phyloP scores from a whole-genome alignment of 2,888 invertebrate genomes.

The Sussaba pulchella region DNA sequence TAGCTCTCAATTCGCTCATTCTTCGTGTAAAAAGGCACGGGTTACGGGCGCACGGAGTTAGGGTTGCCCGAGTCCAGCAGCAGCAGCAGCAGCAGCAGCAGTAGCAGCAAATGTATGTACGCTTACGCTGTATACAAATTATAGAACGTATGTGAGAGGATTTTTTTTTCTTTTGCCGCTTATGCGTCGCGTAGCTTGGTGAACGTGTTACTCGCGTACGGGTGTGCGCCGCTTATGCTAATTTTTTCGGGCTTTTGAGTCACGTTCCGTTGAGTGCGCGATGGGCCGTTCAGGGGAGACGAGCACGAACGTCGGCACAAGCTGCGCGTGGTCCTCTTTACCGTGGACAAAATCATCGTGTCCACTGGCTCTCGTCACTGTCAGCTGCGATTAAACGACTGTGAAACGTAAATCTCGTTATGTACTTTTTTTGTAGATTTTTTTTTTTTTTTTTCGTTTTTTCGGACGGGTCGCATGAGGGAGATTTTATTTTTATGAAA shows the following conservation, averaged over 20 bases:
- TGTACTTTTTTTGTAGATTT: too few relatives aligned
- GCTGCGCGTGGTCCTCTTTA: not conserved
- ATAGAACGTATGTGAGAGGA: slow-evolving; percentile 21
- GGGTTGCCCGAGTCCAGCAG: slow-evolving; percentile 46
- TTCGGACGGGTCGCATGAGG: not conserved
- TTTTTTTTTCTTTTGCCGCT: slow-evolving; percentile 24
- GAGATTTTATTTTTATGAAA: not conserved
- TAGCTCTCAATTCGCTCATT: slow-evolving; percentile 14
- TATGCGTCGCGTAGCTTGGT: not conserved
- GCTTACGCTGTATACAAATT: slow-evolving; percentile 49
- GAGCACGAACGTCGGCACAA: slow-evolving; percentile 18
- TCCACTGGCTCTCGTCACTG: slow-evolving; percentile 79
- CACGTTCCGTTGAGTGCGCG: slow-evolving; percentile 40
- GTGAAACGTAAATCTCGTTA: slow-evolving; percentile 16
- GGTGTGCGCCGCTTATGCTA: slow-evolving; percentile 75
- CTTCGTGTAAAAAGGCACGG: slow-evolving; percentile 51
- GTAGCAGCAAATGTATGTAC: slow-evolving; percentile 30
- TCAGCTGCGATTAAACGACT: slow-evolving; percentile 75
- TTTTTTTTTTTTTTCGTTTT: slow-evolving; percentile 2
- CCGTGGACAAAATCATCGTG: slow-evolving; percentile 73
- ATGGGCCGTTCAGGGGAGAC: slow-evolving; percentile 28
- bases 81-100: slow-evolving; percentile 6
- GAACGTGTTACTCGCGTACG: slow-evolving; percentile 28
- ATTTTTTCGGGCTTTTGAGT: slow-evolving; percentile 74
- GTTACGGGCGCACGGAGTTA: slow-evolving; percentile 17